Evolutionary conservation across 2,888 invertebrate species (phyloP), one percentile per base, ranked within the genome.

Genomic region (Lasioglossum vierecki): DNA sequence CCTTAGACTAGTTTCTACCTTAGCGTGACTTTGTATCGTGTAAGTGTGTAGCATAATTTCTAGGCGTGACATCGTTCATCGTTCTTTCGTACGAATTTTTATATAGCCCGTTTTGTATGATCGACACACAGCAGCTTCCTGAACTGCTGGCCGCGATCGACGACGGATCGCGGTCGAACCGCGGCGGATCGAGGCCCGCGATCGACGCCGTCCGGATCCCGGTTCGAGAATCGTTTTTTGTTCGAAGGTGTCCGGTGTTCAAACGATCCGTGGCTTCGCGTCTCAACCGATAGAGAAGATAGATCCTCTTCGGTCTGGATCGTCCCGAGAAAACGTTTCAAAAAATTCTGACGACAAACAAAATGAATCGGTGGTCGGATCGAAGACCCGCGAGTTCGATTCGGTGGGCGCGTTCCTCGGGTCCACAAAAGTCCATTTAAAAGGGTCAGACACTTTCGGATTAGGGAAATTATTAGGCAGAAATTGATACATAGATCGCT

Each of bases 81-180:
- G 84, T 88, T 89, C 82, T 88, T 89, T 89, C 89, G 88, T 89
- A 89, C 86, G 84, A 63, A 89, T 86, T 89, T 89, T 89, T 89
- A 84, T 89, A 89, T 89, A 89, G 89, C 84, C 79, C 85, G 75
- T 87, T 88, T 88, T 89, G 89, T 88, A 88, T 88, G 88, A 85
- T 84, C 82, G 84, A 80, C 80, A 39, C 11, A 26, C 77, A 78
- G 77, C 86, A 82, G 79, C 80, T 76, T 84, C 80, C 80, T 68
- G 46, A 73, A 78, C 79, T 41, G 85, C 87, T 77, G 72, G 71
- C 63, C 82, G 84, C 71, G 72, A 73, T 71, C 53, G 63, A 75
- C 68, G 60, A 35, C 60, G 79, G 60, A 41, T 79, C 79, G 71
- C 79, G 82, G 60, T 76, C 73, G 80, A 72, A 60, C 39, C 68